These are phyloP conservation scores for Paralichthys olivaceus DNA, from an alignment of 2,113 vertebrate genomes.

Conservation along the genomic window DNA sequence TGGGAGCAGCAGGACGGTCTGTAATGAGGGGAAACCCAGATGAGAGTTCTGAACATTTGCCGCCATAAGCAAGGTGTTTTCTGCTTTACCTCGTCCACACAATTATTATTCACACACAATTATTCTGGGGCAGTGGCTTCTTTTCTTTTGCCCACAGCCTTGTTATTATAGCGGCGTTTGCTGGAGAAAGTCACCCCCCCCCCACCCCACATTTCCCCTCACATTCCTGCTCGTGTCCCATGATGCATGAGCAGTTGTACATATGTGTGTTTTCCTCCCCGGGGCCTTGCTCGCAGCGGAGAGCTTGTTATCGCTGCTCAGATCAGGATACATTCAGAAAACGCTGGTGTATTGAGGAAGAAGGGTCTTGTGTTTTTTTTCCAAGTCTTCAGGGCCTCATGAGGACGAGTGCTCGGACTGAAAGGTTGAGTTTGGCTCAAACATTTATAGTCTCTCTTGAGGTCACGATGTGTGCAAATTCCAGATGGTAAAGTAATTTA, in stretches of 20 bases:
- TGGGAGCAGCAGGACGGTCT: conserved; percentile 11
- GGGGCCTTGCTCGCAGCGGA: background rate
- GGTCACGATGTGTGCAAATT: background rate
- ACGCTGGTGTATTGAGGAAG: background rate
- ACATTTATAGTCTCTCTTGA: background rate
- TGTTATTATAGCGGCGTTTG: conserved; percentile 4
- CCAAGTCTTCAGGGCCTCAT: too few relatives aligned
- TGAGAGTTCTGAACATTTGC: conserved; percentile 23
- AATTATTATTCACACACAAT: background rate
- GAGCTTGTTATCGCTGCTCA: conserved; percentile 2
- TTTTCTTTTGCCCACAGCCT: background rate
- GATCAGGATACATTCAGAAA: background rate
- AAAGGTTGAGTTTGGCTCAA: background rate
- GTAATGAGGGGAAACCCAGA: conserved; percentile 37
- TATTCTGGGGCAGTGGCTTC: background rate
- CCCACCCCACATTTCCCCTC: background rate
- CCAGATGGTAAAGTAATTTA: background rate
- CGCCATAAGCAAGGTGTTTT: background rate
- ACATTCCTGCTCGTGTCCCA: conserved; percentile 44
- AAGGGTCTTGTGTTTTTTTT: background rate
- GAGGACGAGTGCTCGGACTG: background rate
- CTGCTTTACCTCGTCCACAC: background rate
- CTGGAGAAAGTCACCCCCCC: background rate
- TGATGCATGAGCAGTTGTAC: conserved; percentile 36
- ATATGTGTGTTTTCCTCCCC: conserved; percentile 6